Evolutionary conservation across 1,140 invertebrate species (phyloP).

Genomic region (Pygmarrhopalites habei): DNA sequence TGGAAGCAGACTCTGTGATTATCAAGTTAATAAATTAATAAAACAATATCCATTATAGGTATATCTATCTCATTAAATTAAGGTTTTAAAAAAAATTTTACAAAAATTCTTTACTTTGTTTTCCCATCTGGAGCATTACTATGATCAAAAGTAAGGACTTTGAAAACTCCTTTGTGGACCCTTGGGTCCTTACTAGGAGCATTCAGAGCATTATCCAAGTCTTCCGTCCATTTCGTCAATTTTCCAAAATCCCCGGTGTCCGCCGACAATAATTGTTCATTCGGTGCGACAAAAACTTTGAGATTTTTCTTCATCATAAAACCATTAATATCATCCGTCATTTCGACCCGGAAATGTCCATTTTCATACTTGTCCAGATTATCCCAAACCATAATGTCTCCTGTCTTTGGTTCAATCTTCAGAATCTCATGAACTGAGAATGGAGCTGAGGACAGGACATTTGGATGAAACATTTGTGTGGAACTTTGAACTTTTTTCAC

Average conservation of each 20-base stretch:
- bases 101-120: conserved; percentile 33
- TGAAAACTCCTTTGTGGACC: conserved; percentile 29
- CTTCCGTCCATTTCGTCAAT: conserved; percentile 33
- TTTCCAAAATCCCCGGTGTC: conserved; percentile 29
- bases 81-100: not conserved
- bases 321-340: conserved; percentile 11
- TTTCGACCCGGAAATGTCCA: conserved; percentile 32
- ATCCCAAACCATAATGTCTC: conserved; percentile 38
- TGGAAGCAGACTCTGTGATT: conserved; percentile 38
- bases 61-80: too few relatives aligned
- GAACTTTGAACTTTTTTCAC: conserved; percentile 28
- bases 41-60: too few relatives aligned
- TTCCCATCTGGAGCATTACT: conserved; percentile 38
- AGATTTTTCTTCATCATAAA: conserved; percentile 32
- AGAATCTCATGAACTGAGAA: conserved; percentile 31
- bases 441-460: conserved; percentile 17
- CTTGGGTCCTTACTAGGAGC: conserved; percentile 10
- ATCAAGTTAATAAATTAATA: too few relatives aligned
- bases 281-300: conserved; percentile 35
- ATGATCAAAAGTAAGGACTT: conserved; percentile 34
- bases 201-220: conserved; percentile 28
- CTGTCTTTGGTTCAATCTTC: conserved; percentile 27
- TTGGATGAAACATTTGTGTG: too few relatives aligned
- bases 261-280: conserved; percentile 29
- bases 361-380: conserved; percentile 36